Conservation (phyloP, 2,113 vertebrate species). For the Apaloderma vittatum region DNA sequence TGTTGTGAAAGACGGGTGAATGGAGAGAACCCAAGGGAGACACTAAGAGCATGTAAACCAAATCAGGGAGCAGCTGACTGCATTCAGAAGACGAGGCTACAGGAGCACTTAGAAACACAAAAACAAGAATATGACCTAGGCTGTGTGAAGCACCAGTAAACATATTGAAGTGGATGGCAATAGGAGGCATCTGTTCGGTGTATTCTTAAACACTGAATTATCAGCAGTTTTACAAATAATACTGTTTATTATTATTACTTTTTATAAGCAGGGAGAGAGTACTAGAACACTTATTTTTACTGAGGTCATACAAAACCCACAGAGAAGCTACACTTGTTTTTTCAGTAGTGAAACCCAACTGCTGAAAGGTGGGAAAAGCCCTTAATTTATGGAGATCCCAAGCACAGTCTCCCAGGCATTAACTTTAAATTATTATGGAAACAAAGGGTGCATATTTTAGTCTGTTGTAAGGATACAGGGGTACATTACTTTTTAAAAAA, state of each 20-base stretch:
- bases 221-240: background rate
- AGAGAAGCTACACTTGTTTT: background rate
- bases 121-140: conserved; percentile 56
- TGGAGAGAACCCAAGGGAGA: conserved; percentile 69
- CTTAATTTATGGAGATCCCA: conserved; percentile 55
- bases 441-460: background rate
- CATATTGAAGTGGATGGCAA: conserved; percentile 14
- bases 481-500: background rate
- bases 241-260: background rate
- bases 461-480: background rate
- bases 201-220: background rate
- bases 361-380: conserved; percentile 21
- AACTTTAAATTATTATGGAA: conserved; percentile 21
- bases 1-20: conserved; percentile 62
- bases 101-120: conserved; percentile 58
- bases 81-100: conserved; percentile 48
- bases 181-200: conserved; percentile 37
- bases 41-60: conserved; percentile 70
- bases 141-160: conserved; percentile 49
- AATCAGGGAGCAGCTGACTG: conserved; percentile 70
- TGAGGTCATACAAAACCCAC: background rate
- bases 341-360: conserved; percentile 30
- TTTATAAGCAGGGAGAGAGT: background rate
- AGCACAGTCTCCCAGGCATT: background rate
- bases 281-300: background rate